Conservation (phyloP, 2,888 invertebrate species). For the Sphaerophoria taeniata region DNA sequence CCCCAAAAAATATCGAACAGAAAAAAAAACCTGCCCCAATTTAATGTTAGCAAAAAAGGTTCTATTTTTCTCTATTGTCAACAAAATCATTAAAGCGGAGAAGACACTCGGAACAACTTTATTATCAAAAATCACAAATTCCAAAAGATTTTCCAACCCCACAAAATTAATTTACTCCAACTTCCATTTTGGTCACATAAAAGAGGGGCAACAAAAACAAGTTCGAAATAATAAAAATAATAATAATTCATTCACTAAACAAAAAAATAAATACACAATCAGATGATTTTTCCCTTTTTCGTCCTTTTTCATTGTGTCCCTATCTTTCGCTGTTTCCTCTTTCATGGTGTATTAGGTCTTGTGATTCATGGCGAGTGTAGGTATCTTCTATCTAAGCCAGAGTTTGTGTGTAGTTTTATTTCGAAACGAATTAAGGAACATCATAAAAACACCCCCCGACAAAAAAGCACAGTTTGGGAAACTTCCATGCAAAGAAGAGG, state of each 20-base stretch:
- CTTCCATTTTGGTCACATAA: conserved; percentile 5
- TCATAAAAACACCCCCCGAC: conserved; percentile 25
- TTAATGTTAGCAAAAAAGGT: neutral
- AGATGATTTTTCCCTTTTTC: conserved; percentile 31
- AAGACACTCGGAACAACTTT: neutral
- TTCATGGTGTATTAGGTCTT: conserved; percentile 23
- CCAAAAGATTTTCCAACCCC: neutral
- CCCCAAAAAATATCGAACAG: neutral
- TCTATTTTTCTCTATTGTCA: conserved; percentile 8
- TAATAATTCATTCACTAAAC: conserved; percentile 14
- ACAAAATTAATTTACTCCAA: neutral
- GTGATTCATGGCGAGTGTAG: conserved; percentile 59
- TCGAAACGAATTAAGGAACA: conserved; percentile 47
- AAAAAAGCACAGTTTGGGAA: conserved; percentile 32
- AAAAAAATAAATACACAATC: conserved; percentile 20
- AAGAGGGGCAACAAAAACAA: neutral
- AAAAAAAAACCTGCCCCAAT: conserved; percentile 42
- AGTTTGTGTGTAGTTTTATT: conserved; percentile 14
- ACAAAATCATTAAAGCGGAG: neutral
- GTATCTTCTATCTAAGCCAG: conserved; percentile 36
- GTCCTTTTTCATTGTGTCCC: neutral
- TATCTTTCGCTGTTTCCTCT: conserved; percentile 16
- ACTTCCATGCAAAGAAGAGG: conserved; percentile 29
- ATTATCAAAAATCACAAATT: conserved; percentile 25
- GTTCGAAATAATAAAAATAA: conserved; percentile 15